Base-by-base conservation (phyloP, 1,140 invertebrate species). In the Drosophila mojavensis region DNA sequence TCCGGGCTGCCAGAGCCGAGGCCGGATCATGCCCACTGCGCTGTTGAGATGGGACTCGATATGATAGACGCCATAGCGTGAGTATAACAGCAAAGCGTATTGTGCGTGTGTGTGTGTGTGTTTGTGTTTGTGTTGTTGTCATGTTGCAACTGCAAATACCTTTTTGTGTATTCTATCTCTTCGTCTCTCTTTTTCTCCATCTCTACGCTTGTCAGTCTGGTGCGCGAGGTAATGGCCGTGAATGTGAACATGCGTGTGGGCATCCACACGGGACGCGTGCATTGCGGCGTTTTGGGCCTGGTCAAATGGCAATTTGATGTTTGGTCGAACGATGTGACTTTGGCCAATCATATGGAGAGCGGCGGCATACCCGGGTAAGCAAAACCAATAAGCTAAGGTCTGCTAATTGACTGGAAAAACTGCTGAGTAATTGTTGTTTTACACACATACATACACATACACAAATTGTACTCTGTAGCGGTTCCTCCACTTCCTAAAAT, bases 51-150 rank as follows among this genome's bases (percentile, higher is more conserved):
- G 97, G 98, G 97, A 20, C 93, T 98, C 43, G 97, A 98, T 92
- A 98, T 98, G 97, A 98, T 99, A 85, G 97, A 98, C 93, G 97
- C 97, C 17, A 99, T 99, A 90, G 96, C 96, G 96, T 97, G 94
- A 97, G 96, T 96, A 81, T 71, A 70, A 39, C 20, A 63, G n/a
- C 28, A 33, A 13, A 71, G 0, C 47, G 58, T 61, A 80, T 75
- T 74, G 20, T 20, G 20, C 20, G 20, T 20, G 47, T 70, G 59
- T 60, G 20, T 50, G 20, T 24, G 20, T 50, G 47, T 50, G 20
- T 26, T 3, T 71, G 33, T 61, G 51, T 47, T 43, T 24, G 41
- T 43, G 41, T 75, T 63, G 41, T 75, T 24, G 56, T 17, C 17
- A 61, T 78, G 68, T 62, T 72, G 48, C 47, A 47, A 39, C 24